A percentile compares a stretch with the other conserved stretches of the same genome.
These are phyloP conservation scores for Hymenochirus boettgeri DNA, from an alignment of 2,113 vertebrate species.

Conservation along the genomic window DNA sequence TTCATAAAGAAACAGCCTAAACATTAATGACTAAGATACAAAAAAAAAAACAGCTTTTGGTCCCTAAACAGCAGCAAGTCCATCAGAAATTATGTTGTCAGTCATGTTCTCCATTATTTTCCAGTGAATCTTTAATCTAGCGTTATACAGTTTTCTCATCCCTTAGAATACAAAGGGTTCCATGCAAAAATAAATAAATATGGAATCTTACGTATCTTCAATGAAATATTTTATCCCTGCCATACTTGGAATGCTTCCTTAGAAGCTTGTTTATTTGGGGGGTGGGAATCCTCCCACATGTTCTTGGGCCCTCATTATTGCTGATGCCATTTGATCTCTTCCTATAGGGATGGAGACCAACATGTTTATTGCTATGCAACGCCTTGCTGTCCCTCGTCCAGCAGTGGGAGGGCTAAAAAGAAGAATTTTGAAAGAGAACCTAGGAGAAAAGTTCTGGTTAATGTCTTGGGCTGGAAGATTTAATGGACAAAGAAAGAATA, in stretches of 20 bases:
- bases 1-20: constrained; percentile 17
- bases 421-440: neutral
- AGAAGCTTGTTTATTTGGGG: constrained; percentile 33
- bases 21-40: neutral
- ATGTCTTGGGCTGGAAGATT: neutral
- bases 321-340: constrained; percentile 56
- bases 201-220: constrained; percentile 84
- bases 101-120: constrained; percentile 50
- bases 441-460: constrained; percentile 35
- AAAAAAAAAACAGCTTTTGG: constrained; percentile 44
- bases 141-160: constrained; percentile 48
- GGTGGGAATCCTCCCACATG: constrained; percentile 45
- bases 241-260: constrained; percentile 79
- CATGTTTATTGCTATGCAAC: constrained; percentile 30
- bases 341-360: constrained; percentile 36
- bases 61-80: constrained; percentile 62
- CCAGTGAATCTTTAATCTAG: constrained; percentile 55
- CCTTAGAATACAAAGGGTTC: constrained; percentile 77
- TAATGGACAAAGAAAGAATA: constrained; percentile 25
- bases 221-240: constrained; percentile 90
- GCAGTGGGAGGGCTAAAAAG: constrained; percentile 49
- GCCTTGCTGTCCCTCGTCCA: constrained; percentile 19
- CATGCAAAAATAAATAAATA: constrained; percentile 87
- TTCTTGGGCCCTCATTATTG: constrained; percentile 67
- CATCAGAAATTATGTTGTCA: constrained; percentile 41